Base-by-base conservation (phyloP, 2,113 vertebrate genomes). In the Hassar affinis region DNA sequence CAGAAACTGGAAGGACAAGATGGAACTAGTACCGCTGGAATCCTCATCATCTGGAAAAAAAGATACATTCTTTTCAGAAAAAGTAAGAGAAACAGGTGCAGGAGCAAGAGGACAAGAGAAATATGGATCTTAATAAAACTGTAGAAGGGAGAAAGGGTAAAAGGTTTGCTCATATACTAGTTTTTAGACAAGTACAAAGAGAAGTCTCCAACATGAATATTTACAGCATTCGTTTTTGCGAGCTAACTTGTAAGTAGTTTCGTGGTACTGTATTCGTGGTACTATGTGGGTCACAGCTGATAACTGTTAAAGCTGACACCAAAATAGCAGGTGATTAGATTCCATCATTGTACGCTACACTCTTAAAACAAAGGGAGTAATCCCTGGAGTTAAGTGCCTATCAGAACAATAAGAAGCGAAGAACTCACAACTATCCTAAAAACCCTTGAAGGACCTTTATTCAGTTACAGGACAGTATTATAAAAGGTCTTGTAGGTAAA, bases 1-100 rank as follows among this genome's bases (percentile, higher is more conserved):
- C 62, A 94, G 92, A 88, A 98, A 95, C 91, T 95, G 95, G 93
- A 98, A 98, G 25, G 77, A 93, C 80, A 98, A 92, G 78, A 89
- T 88, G 62, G 94, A 84, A 1, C 86, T 89, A 71, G 38, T 80
- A 51, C 90, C 85, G 54, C 77, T 59, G n/a, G 83, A 81, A 84
- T 0, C 78, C 45, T 77, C 86, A n/a, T 87, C 91, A 92, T 94
- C 95, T 90, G 47, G 56, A 88, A 85, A 77, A 71, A 87, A 78
- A 78, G 17, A 89, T 45, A 59, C 11, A 82, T 2, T 17, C 6
- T n/a, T 78, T 20, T 77, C 38, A 89, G 71, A 47, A 79, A 88
- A 51, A 35, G 45, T 62, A 56, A 8, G 64, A 57, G 33, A 81
- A 0, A 64, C 30, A 84, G 71, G 86, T 64, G 84, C 75, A 64